phyloP scores from a whole-genome alignment of 1,140 invertebrate genomes.

The Venustaconcha ellipsiformis region DNA sequence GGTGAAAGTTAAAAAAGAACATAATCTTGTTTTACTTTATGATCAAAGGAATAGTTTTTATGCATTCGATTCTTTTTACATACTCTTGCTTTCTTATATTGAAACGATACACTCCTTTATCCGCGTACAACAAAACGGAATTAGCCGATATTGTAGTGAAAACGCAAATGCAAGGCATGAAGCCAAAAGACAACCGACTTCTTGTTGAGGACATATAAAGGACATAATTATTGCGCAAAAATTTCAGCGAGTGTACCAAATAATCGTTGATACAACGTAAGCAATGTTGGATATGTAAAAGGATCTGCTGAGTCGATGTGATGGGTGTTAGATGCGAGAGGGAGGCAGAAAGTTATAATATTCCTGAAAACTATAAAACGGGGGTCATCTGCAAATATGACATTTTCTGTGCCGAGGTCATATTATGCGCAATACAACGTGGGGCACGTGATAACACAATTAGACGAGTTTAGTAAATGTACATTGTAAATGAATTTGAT shows the following conservation, averaged over 20 bases:
- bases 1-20: no score
- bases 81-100: conserved; percentile 59
- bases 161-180: conserved; percentile 51
- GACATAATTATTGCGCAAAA: conserved; percentile 39
- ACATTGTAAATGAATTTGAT: no score
- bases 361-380: conserved; percentile 62
- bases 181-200: conserved; percentile 44
- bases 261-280: conserved; percentile 52
- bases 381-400: conserved; percentile 65
- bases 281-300: conserved; percentile 65
- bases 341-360: conserved; percentile 56
- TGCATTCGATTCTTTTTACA: conserved; percentile 3
- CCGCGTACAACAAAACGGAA: conserved; percentile 53
- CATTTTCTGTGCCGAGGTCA: conserved; percentile 62
- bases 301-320: conserved; percentile 65
- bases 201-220: conserved; percentile 58
- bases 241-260: conserved; percentile 24
- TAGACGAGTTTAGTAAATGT: conserved; percentile 46
- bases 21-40: no score
- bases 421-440: conserved; percentile 49
- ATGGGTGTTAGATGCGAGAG: background rate
- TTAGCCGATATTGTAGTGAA: conserved; percentile 60
- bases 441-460: conserved; percentile 47
- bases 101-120: conserved; percentile 64
- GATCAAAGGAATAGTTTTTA: no score